These are phyloP conservation scores for Trisateles emortualis DNA, from an alignment of 2,888 invertebrate genomes.

Conservation along the genomic window DNA sequence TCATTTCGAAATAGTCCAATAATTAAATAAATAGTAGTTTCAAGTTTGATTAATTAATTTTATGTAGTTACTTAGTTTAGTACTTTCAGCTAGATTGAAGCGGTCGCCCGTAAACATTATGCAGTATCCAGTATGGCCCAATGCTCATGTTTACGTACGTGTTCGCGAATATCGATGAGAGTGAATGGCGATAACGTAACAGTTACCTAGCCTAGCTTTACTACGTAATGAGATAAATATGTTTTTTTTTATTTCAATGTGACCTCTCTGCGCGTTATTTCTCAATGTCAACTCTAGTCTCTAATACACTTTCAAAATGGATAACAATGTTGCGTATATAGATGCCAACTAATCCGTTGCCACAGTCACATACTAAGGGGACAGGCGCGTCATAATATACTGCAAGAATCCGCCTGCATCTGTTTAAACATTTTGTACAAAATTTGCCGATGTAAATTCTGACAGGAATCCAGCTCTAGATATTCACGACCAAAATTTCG, in stretches of 20 bases:
- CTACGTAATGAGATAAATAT: background rate
- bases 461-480: too few relatives aligned
- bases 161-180: constrained; percentile 25
- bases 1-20: too few relatives aligned
- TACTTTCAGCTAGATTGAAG: background rate
- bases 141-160: constrained; percentile 10
- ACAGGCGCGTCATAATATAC: too few relatives aligned
- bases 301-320: constrained; percentile 11
- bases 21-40: too few relatives aligned
- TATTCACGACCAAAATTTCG: too few relatives aligned
- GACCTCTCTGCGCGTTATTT: constrained; percentile 3
- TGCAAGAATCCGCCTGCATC: too few relatives aligned
- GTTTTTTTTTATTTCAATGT: background rate
- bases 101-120: background rate
- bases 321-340: background rate
- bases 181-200: constrained; percentile 5
- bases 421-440: too few relatives aligned
- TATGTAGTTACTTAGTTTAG: too few relatives aligned
- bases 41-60: too few relatives aligned
- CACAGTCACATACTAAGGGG: too few relatives aligned
- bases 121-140: background rate
- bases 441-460: too few relatives aligned
- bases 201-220: background rate
- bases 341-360: too few relatives aligned
- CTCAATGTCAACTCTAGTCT: constrained; percentile 6